phyloP scores from a whole-genome alignment of 2,113 vertebrate species.

The Centrocercus urophasianus region DNA sequence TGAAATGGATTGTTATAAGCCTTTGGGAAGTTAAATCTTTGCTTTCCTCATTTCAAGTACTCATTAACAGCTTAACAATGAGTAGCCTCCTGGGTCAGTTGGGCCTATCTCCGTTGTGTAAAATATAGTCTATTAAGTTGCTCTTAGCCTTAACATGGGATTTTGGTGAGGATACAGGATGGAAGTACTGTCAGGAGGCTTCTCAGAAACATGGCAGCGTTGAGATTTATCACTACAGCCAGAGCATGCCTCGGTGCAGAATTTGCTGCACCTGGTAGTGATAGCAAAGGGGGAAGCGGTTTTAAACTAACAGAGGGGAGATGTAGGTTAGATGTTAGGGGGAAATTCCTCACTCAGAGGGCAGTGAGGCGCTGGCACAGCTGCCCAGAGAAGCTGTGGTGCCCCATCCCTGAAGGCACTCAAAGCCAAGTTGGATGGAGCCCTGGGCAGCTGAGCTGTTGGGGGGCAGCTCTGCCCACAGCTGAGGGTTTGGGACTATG shows the following conservation, averaged over 20 bases:
- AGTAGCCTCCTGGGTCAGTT: neutral
- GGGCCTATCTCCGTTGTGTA: neutral
- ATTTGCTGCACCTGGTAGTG: neutral
- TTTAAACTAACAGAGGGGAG: neutral
- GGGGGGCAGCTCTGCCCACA: neutral
- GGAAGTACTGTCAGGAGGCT: neutral
- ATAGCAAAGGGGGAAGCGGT: neutral
- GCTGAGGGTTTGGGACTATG: no score
- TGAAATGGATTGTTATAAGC: neutral
- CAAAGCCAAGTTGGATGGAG: neutral
- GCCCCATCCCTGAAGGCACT: neutral
- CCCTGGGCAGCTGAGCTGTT: neutral
- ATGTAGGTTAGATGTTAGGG: neutral
- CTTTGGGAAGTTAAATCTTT: neutral
- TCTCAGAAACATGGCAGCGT: neutral
- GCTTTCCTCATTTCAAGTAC: neutral
- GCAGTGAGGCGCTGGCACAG: neutral
- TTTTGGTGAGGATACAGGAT: neutral
- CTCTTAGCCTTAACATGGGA: neutral
- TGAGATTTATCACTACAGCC: neutral
- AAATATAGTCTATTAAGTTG: neutral
- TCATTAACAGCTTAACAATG: neutral
- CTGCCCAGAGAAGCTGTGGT: neutral
- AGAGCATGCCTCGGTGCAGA: neutral
- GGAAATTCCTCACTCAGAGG: neutral